Conservation (phyloP, 2,888 invertebrate species). For the Siphonodentalium dalli region DNA sequence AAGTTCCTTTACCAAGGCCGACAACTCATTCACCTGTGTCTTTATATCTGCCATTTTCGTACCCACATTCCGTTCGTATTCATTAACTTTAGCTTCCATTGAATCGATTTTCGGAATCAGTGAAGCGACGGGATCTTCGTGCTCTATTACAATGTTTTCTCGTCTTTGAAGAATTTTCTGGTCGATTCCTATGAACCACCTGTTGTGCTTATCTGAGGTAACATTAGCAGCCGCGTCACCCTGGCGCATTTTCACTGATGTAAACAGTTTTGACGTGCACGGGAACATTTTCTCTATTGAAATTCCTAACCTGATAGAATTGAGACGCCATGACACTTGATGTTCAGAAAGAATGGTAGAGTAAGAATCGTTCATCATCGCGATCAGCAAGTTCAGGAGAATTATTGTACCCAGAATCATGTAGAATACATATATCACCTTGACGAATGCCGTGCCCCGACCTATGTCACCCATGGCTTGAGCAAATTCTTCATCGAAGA, state of each 20-base stretch:
- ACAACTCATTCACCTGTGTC: too few relatives aligned
- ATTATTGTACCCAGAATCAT: slow-evolving; percentile 48
- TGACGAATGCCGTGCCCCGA: slow-evolving; percentile 30
- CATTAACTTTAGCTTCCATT: too few relatives aligned
- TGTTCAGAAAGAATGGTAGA: slow-evolving; percentile 40
- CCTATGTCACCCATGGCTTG: slow-evolving; percentile 28
- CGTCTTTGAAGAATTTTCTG: too few relatives aligned
- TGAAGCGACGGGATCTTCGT: too few relatives aligned
- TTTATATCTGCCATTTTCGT: too few relatives aligned
- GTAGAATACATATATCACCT: slow-evolving; percentile 51
- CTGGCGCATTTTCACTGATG: slow-evolving; percentile 20
- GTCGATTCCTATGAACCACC: not conserved
- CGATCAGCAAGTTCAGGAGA: slow-evolving; percentile 49
- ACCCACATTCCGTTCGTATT: too few relatives aligned
- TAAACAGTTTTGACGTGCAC: slow-evolving; percentile 21
- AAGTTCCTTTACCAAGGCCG: too few relatives aligned
- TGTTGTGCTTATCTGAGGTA: not conserved
- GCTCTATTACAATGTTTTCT: too few relatives aligned
- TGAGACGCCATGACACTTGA: slow-evolving; percentile 52
- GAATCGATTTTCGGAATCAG: too few relatives aligned
- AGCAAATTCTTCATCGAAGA: slow-evolving; percentile 36
- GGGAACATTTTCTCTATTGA: slow-evolving; percentile 40
- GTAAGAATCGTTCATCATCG: slow-evolving; percentile 57
- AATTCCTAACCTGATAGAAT: slow-evolving; percentile 51
- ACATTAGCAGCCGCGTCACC: not conserved